Evolutionary conservation across 2,888 invertebrate species (phyloP).

Genomic region (Stenurella melanura): DNA sequence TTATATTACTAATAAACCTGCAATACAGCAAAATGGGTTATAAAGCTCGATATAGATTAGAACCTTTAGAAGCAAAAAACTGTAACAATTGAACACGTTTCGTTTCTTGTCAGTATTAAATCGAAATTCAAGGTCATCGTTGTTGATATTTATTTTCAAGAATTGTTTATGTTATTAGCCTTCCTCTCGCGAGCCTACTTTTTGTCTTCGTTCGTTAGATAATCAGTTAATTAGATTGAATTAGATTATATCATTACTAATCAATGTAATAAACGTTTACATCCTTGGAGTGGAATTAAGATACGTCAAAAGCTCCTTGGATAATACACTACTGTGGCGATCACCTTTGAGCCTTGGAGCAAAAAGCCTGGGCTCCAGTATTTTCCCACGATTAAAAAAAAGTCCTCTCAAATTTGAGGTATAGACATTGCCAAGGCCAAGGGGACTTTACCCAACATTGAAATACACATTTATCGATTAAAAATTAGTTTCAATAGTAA

Average conservation of each 20-base stretch:
- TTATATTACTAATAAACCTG: not conserved
- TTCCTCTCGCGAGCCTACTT: not conserved
- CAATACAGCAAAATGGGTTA: not conserved
- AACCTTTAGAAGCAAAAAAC: not conserved
- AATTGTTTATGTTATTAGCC: not conserved
- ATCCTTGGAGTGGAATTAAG: not conserved
- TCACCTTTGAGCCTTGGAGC: too few species aligned
- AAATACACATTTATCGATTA: not conserved
- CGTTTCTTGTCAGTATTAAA: not conserved
- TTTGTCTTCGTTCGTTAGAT: not conserved
- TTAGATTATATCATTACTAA: not conserved
- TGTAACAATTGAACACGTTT: not conserved
- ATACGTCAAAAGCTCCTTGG: not conserved
- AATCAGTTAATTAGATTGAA: not conserved
- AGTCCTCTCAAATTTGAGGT: not conserved
- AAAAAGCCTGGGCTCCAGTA: not conserved
- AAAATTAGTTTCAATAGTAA: not conserved
- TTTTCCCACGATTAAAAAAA: not conserved
- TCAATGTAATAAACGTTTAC: not conserved
- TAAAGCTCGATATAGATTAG: not conserved
- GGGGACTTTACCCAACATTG: not conserved
- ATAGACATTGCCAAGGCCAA: not conserved
- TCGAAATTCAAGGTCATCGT: not conserved
- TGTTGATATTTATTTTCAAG: constrained; percentile 2
- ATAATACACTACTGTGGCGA: too few species aligned